Evolutionary conservation across 2,797 vertebrate genomes (phyloP).

Genomic region (Trachops cirrhosus): DNA sequence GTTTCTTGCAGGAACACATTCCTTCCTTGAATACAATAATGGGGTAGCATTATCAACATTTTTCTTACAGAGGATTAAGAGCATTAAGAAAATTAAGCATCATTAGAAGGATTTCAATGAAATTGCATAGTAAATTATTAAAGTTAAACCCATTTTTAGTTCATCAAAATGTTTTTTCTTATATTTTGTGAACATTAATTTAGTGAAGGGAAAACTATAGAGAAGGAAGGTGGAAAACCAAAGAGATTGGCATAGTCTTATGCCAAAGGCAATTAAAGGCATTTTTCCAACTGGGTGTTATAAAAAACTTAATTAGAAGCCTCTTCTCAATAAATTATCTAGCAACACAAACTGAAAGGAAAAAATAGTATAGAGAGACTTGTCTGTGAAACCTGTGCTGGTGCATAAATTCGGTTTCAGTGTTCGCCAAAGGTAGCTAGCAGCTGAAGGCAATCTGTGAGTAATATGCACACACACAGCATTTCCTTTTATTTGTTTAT

Average conservation of each 20-base stretch:
- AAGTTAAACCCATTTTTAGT: conserved; percentile 56
- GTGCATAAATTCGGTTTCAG: conserved; percentile 69
- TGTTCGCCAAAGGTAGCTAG: conserved; percentile 42
- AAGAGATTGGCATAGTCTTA: conserved; percentile 25
- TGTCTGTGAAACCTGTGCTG: conserved; percentile 51
- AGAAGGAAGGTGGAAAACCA: not conserved
- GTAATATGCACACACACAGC: not conserved
- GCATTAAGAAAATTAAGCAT: conserved; percentile 68
- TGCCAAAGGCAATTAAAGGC: conserved; percentile 53
- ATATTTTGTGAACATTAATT: conserved; percentile 59
- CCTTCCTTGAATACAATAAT: conserved; percentile 64
- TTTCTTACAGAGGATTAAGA: conserved; percentile 70
- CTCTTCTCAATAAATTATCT: conserved; percentile 71
- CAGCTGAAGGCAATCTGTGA: conserved; percentile 41
- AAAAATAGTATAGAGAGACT: not conserved
- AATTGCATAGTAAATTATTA: conserved; percentile 77
- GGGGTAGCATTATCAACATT: conserved; percentile 62
- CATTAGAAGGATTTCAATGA: conserved; percentile 61
- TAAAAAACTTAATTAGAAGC: conserved; percentile 64
- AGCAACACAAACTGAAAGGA: conserved; percentile 49
- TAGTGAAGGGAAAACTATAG: not conserved
- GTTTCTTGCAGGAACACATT: conserved; percentile 73
- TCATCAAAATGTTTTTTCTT: conserved; percentile 55
- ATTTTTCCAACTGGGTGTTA: conserved; percentile 49
- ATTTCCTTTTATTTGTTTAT: not conserved